Evolutionary conservation across 2,113 vertebrate genomes (phyloP).

Genomic region (Eudorcas thomsonii): DNA sequence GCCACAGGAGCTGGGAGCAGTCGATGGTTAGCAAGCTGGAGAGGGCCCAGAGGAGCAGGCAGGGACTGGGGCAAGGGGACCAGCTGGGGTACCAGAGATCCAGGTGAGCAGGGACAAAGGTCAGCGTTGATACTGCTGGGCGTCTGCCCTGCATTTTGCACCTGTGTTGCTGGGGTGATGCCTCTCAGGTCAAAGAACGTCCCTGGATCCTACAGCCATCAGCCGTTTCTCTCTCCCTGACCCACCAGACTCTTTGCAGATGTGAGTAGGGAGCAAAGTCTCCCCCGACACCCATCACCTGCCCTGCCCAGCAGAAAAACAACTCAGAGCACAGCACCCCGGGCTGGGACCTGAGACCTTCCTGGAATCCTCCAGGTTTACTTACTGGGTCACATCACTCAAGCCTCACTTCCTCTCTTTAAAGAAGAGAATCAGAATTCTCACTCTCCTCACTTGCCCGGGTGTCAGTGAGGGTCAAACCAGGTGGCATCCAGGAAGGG

Average conservation of each 20-base stretch:
- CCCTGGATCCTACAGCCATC: neutral
- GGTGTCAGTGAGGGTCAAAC: neutral
- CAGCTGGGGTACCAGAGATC: neutral
- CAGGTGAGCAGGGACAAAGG: neutral
- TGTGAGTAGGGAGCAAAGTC: neutral
- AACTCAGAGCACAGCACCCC: neutral
- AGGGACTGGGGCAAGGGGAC: neutral
- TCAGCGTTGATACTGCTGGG: accelerated
- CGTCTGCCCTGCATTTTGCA: neutral
- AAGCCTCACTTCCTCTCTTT: neutral
- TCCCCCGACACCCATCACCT: neutral
- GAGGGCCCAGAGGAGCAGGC: neutral
- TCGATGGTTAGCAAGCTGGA: neutral
- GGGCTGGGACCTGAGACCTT: neutral
- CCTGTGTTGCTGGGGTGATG: neutral
- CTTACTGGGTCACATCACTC: neutral
- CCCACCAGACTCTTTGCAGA: neutral
- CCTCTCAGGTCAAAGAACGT: neutral
- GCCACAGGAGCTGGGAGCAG: neutral
- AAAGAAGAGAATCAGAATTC: neutral
- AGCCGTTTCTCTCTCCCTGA: neutral
- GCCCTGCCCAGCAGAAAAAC: neutral
- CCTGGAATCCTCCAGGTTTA: neutral
- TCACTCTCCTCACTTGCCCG: neutral
- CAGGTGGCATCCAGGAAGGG: neutral